A percentile compares a stretch with the other conserved stretches of the same genome.
phyloP scores from a whole-genome alignment of 2,888 invertebrate genomes.

The Strigamia maritima region DNA sequence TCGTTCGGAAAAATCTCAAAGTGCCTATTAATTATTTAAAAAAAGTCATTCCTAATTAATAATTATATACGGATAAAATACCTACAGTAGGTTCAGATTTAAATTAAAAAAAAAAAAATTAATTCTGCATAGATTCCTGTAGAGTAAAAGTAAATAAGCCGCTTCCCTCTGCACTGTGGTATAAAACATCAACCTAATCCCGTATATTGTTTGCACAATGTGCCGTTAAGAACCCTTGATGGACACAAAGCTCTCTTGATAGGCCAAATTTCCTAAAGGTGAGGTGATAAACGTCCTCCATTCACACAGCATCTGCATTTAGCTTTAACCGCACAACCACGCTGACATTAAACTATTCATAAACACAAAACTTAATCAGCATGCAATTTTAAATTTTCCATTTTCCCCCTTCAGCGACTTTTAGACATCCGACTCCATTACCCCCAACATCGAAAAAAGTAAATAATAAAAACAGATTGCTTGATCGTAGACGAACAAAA shows the following conservation, averaged over 20 bases:
- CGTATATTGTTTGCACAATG: constrained; percentile 4
- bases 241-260: not conserved
- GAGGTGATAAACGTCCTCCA: not conserved
- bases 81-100: no score
- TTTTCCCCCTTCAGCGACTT: not conserved
- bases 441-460: not conserved
- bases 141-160: not conserved
- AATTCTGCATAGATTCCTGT: not conserved
- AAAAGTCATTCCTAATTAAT: no score
- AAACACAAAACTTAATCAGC: not conserved
- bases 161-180: not conserved
- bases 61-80: no score
- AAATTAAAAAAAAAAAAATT: not conserved
- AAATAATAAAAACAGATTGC: not conserved
- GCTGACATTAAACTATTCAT: not conserved
- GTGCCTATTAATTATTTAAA: no score
- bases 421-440: not conserved
- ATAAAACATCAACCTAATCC: not conserved
- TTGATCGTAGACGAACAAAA: not conserved
- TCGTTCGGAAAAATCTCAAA: no score
- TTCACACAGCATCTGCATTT: not conserved
- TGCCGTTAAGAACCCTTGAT: not conserved
- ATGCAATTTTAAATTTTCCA: not conserved
- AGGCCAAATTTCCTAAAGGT: not conserved
- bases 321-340: not conserved